A percentile compares a stretch with the other conserved stretches of the same genome.
These are phyloP conservation scores for Drosophila nigricruria DNA, from an alignment of 2,888 invertebrate species.

Conservation along the genomic window DNA sequence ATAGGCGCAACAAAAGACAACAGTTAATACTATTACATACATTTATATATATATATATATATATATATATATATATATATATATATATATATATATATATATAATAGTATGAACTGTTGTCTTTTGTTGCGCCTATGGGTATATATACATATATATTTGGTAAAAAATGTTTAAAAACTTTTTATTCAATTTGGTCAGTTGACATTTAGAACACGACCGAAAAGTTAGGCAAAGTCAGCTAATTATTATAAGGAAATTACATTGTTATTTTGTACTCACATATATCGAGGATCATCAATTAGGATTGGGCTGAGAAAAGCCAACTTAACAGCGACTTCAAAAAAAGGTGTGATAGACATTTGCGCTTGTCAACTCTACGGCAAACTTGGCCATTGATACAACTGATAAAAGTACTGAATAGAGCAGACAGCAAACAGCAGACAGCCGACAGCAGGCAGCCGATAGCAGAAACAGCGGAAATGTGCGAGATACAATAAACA, in stretches of 20 bases:
- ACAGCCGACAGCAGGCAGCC: constrained; percentile 26
- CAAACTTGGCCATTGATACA: constrained; percentile 71
- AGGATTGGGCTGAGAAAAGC: constrained; percentile 16
- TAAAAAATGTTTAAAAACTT: too few species aligned
- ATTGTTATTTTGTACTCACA: background rate
- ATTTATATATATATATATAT: constrained; percentile 1
- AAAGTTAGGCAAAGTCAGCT: background rate
- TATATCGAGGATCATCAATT: background rate
- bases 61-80: background rate
- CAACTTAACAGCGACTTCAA: constrained; percentile 31
- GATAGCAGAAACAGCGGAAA: constrained; percentile 59
- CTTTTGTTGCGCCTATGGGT: too few species aligned
- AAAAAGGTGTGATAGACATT: constrained; percentile 62
- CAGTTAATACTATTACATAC: background rate
- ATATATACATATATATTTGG: background rate
- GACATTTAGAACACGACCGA: background rate
- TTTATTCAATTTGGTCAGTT: background rate
- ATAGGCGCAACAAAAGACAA: constrained; percentile 14
- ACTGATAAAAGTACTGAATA: constrained; percentile 64
- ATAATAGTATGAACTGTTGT: too few species aligned
- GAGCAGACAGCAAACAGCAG: background rate
- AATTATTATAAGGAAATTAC: background rate
- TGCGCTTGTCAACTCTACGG: constrained; percentile 53
- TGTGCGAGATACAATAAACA: constrained; percentile 65
- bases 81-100: background rate